These are phyloP conservation scores for Chelon labrosus DNA, from an alignment of 2,797 vertebrate genomes.

Conservation along the genomic window DNA sequence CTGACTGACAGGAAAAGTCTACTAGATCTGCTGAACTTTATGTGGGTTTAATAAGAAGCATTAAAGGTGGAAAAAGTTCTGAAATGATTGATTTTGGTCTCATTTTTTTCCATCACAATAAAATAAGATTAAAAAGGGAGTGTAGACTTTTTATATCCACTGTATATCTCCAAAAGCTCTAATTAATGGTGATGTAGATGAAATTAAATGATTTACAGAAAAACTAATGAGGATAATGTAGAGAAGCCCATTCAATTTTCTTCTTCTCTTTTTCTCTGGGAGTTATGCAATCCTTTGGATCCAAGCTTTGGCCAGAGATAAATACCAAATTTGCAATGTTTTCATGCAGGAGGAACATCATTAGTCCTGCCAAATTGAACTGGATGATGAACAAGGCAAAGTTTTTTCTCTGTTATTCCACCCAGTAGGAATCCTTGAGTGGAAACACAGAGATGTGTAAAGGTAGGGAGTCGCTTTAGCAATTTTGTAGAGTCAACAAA, in stretches of 20 bases:
- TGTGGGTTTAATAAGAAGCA: too few species aligned
- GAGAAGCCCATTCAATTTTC: background rate
- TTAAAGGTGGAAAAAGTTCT: too few species aligned
- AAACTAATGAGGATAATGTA: background rate
- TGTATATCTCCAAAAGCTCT: background rate
- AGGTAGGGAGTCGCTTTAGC: conserved; percentile 42
- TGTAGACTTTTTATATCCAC: too few species aligned
- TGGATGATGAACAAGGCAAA: conserved; percentile 39
- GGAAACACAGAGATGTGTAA: conserved; percentile 27
- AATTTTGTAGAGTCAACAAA: conserved; percentile 53
- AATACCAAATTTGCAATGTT: conserved; percentile 18
- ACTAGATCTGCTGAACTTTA: too few species aligned
- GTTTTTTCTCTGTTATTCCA: conserved; percentile 23
- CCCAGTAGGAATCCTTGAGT: conserved; percentile 35
- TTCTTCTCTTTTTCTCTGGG: background rate
- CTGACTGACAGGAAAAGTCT: too few species aligned
- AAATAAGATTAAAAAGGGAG: too few species aligned
- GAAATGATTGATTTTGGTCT: too few species aligned
- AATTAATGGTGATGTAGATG: background rate
- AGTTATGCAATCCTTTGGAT: conserved; percentile 3
- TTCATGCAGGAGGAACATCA: conserved; percentile 19
- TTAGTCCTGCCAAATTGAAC: conserved; percentile 21
- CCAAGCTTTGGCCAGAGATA: conserved; percentile 1
- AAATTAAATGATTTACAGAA: background rate
- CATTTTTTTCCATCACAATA: too few species aligned